Base-by-base conservation (phyloP, 2,113 vertebrate genomes). In the Pithys albifrons region DNA sequence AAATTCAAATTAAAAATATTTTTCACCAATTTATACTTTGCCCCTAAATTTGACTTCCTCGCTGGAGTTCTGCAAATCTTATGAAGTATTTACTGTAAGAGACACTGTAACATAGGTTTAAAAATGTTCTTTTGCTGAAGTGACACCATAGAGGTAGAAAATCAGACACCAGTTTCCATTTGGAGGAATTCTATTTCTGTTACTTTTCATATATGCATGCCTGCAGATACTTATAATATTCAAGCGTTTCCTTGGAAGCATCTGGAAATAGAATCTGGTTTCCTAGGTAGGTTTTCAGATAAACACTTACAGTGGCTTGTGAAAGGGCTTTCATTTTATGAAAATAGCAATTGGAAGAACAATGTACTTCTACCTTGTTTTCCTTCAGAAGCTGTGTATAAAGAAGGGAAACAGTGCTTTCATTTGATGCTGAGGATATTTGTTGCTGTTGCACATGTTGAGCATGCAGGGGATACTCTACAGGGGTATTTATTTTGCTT, bases 21-120 rank as follows among this genome's bases (percentile, higher is more conserved):
- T 92, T 83, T 88, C 67, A 70, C 23, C 88, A 59, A 75, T 91
- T 88, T 86, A 71, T 94, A 51, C 93, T 96, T 93, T 95, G 5
- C 25, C 41, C 20, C 3, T 0, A 46, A 51, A 80, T 77, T 80
- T 29, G 54, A 79, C 46, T 90, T 93, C 15, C 22, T 79, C 37
- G 19, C 22, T 85, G 64, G 71, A 85, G 54, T 90, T 82, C 31
- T 90, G 78, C 58, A 88, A 67, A 69, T 82, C 37, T 82, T 73
- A 19, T 0, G 1, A 71, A 57, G 13, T 64, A 80, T 62, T 87
- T 89, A 39, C 25, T 39, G 77, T 77, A 67, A 58, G 65, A 81
- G 59, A 35, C 9, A 10, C 25, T 88, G 24, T 82, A 82, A 24
- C n/a, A 41, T 52, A 45, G 24, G 22, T 66, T 54, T 45, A 88